phyloP scores from a whole-genome alignment of 37 sponge, comb jelly and placozoan genomes.

The Oscarella lobularis region DNA sequence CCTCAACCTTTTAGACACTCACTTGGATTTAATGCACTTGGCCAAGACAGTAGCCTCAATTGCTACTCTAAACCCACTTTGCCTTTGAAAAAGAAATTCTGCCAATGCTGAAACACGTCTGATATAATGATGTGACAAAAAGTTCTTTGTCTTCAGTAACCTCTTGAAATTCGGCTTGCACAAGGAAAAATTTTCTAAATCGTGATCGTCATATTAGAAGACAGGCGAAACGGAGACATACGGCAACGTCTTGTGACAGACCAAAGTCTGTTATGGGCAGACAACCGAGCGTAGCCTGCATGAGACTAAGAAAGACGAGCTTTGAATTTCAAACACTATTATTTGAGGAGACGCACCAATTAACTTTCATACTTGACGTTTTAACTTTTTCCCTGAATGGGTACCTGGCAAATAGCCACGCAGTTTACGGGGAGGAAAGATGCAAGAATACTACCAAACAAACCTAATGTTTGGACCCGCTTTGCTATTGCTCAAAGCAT shows the following conservation, averaged over 20 bases:
- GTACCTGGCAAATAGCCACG: constrained; percentile 59
- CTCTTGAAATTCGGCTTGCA: constrained; percentile 54
- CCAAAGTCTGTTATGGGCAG: constrained; percentile 78
- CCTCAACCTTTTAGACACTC: too few species aligned
- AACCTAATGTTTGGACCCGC: too few species aligned
- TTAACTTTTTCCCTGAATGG: constrained; percentile 88
- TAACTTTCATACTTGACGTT: constrained; percentile 90
- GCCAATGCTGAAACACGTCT: too few species aligned
- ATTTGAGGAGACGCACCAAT: constrained; percentile 46
- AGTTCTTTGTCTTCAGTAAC: constrained; percentile 42
- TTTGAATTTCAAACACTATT: background rate
- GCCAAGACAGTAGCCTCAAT: too few species aligned
- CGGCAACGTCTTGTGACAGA: constrained; percentile 83
- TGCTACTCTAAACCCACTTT: too few species aligned
- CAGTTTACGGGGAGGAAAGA: too few species aligned
- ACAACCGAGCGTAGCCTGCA: constrained; percentile 89
- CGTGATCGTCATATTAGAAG: background rate
- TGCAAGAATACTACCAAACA: too few species aligned
- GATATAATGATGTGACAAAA: too few species aligned
- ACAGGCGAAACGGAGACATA: background rate
- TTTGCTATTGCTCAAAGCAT: constrained; percentile 84
- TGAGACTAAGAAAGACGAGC: constrained; percentile 30
- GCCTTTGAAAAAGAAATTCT: too few species aligned
- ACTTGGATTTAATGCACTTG: too few species aligned
- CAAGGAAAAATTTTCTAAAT: constrained; percentile 64